Conservation (phyloP, 2,888 invertebrate species). For the Acrobasis suavella region DNA sequence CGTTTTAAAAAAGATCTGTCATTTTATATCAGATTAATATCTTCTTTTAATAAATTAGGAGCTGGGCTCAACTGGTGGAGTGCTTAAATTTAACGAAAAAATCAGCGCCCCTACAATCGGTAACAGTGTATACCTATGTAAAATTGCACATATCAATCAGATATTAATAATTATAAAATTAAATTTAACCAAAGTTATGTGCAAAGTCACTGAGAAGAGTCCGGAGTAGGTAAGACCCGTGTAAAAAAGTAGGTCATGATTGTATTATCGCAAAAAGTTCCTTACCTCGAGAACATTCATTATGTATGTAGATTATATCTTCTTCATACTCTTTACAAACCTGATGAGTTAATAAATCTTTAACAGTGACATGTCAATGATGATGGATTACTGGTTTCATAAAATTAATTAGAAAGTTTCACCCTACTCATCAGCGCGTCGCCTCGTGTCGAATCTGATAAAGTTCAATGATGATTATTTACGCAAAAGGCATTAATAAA, state of each 20-base stretch:
- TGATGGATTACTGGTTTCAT: constrained; percentile 22
- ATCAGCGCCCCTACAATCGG: too few relatives aligned
- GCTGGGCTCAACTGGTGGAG: too few relatives aligned
- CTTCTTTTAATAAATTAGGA: too few relatives aligned
- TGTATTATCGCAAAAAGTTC: background rate
- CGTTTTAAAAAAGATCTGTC: too few relatives aligned
- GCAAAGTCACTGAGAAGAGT: too few relatives aligned
- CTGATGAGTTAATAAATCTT: constrained; percentile 4
- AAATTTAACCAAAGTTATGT: too few relatives aligned
- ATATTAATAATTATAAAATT: too few relatives aligned
- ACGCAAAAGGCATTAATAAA: constrained; percentile 38
- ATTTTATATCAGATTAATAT: too few relatives aligned
- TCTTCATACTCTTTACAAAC: background rate
- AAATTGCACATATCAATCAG: too few relatives aligned
- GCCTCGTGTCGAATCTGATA: constrained; percentile 36
- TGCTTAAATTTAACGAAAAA: too few relatives aligned
- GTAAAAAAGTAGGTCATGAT: background rate
- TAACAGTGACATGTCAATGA: constrained; percentile 19
- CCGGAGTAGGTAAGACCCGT: background rate
- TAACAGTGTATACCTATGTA: too few relatives aligned
- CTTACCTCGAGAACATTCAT: background rate
- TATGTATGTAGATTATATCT: too few relatives aligned
- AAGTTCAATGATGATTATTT: constrained; percentile 34
- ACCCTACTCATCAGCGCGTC: constrained; percentile 20
- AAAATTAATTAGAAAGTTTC: constrained; percentile 21